A percentile compares a stretch with the other conserved stretches of the same genome.
Evolutionary conservation across 2,888 invertebrate genomes (phyloP).

Genomic region (Scaptomyza reducta): DNA sequence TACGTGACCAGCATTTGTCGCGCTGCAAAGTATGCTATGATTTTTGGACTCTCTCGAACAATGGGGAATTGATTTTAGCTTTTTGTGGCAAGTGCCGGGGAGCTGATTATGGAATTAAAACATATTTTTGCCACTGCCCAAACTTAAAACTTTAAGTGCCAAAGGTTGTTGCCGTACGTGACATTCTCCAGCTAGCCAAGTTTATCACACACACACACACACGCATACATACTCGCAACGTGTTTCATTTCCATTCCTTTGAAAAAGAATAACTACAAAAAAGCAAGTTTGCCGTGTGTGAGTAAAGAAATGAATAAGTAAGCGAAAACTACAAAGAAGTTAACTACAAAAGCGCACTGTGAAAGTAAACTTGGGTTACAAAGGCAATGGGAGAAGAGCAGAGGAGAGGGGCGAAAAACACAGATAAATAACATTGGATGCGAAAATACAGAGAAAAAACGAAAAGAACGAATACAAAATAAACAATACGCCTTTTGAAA

Average conservation of each 20-base stretch:
- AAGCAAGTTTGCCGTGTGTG: conserved; percentile 33
- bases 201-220: conserved; percentile 66
- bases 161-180: conserved; percentile 73
- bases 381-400: conserved; percentile 34
- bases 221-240: conserved; percentile 31
- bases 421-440: conserved; percentile 75
- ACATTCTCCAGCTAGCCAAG: conserved; percentile 59
- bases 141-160: conserved; percentile 75
- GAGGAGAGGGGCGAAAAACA: conserved; percentile 29
- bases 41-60: conserved; percentile 50
- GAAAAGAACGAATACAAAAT: conserved; percentile 37
- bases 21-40: conserved; percentile 59
- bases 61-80: conserved; percentile 70
- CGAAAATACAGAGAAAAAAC: conserved; percentile 51
- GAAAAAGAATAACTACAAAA: conserved; percentile 1
- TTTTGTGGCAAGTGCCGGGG: conserved; percentile 48
- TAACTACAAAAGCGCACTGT: conserved; percentile 65
- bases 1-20: conserved; percentile 78
- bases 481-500: conserved; percentile 78
- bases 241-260: conserved; percentile 54
- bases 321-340: conserved; percentile 73
- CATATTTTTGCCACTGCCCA: conserved; percentile 58
- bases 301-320: conserved; percentile 61
- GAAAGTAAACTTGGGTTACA: conserved; percentile 73
- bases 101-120: conserved; percentile 76